phyloP scores from a whole-genome alignment of 2,797 vertebrate species.

The Esox lucius region DNA sequence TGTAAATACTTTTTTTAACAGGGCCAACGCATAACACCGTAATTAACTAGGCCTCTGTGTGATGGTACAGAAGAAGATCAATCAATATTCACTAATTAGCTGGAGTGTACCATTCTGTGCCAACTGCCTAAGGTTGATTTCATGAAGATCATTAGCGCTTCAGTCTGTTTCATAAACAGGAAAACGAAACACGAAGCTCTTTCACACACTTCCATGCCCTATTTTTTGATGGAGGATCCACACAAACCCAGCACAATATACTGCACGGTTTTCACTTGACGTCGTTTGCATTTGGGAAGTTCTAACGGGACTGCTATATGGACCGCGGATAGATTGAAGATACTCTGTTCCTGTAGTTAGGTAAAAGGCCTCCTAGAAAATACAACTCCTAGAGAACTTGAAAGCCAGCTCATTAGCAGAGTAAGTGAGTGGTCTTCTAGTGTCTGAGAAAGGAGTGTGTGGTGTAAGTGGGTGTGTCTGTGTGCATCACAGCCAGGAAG shows the following conservation, averaged over 20 bases:
- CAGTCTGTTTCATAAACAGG: conserved; percentile 3
- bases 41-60: conserved; percentile 32
- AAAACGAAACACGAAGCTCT: not conserved
- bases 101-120: not conserved
- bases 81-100: conserved; percentile 49
- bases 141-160: not conserved
- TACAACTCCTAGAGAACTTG: conserved; percentile 27
- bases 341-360: not conserved
- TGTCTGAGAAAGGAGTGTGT: conserved; percentile 4
- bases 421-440: conserved; percentile 31
- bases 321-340: not conserved
- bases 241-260: not conserved
- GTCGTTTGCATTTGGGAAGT: not conserved
- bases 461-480: conserved; percentile 23
- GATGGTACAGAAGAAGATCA: conserved; percentile 17
- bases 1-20: not conserved
- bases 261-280: not conserved
- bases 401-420: conserved; percentile 57
- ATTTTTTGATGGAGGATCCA: conserved; percentile 1
- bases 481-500: conserved; percentile 29
- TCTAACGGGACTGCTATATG: not conserved
- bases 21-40: not conserved
- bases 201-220: conserved; percentile 13
- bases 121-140: conserved; percentile 19
- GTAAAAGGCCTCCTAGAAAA: conserved; percentile 39